Evolutionary conservation across 2,888 invertebrate genomes (phyloP).

Genomic region (Chorisops tibialis): DNA sequence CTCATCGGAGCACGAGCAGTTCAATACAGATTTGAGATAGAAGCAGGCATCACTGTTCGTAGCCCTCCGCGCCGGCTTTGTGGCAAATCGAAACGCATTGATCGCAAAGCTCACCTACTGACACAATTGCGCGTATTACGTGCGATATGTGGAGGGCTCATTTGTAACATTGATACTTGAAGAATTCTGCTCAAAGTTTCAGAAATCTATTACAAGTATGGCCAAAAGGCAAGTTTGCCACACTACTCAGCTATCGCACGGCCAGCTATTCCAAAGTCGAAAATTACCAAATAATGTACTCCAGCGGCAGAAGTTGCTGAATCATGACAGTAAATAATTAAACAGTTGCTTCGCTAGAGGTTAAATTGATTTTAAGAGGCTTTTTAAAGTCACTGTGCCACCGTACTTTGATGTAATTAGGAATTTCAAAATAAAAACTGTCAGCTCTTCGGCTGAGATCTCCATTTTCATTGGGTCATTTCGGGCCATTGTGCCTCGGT

Average conservation of each 20-base stretch:
- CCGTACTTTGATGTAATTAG: slow-evolving; percentile 20
- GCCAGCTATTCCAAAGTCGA: neutral
- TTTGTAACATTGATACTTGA: too few relatives aligned
- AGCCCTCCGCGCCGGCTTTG: too few relatives aligned
- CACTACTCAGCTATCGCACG: neutral
- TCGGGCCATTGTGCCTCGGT: too few relatives aligned
- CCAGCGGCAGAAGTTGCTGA: slow-evolving; percentile 3
- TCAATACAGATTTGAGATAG: too few relatives aligned
- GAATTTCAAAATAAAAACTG: slow-evolving; percentile 13
- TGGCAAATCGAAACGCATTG: too few relatives aligned
- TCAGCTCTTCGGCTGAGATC: too few relatives aligned
- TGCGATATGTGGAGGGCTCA: too few relatives aligned
- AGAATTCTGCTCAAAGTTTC: neutral
- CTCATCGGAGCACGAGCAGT: too few relatives aligned
- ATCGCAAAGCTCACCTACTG: too few relatives aligned
- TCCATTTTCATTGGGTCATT: too few relatives aligned
- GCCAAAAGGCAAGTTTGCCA: slow-evolving; percentile 4
- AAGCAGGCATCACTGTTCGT: too few relatives aligned
- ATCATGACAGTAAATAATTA: slow-evolving; percentile 22
- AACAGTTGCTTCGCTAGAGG: slow-evolving; percentile 18
- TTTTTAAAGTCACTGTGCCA: slow-evolving; percentile 19
- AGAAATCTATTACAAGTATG: slow-evolving; percentile 13
- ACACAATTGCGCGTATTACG: too few relatives aligned
- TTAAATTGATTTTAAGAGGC: slow-evolving; percentile 12
- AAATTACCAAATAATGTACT: slow-evolving; percentile 22